phyloP scores from a whole-genome alignment of 2,113 vertebrate species.

The Etheostoma cragini region DNA sequence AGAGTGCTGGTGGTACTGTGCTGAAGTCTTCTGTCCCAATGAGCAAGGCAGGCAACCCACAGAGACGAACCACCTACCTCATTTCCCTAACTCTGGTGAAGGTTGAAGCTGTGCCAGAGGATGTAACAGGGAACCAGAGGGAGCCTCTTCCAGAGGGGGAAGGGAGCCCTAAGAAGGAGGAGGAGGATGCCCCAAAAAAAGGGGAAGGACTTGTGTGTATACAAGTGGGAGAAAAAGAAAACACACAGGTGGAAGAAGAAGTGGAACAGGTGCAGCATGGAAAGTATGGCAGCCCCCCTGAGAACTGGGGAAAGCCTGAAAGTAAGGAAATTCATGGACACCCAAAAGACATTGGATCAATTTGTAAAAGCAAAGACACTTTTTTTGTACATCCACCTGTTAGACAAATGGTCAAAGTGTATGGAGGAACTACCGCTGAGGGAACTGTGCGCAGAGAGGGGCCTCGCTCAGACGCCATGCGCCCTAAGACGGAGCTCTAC shows the following conservation, averaged over 20 bases:
- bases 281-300: slow-evolving; percentile 62
- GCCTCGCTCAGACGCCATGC: slow-evolving; percentile 67
- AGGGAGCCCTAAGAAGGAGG: slow-evolving; percentile 65
- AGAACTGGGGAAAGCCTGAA: slow-evolving; percentile 55
- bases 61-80: slow-evolving; percentile 93
- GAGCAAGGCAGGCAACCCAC: slow-evolving; percentile 86
- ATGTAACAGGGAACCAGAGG: slow-evolving; percentile 67
- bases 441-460: slow-evolving; percentile 72
- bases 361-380: slow-evolving; percentile 64
- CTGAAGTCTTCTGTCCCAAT: slow-evolving; percentile 81
- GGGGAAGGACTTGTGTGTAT: slow-evolving; percentile 49
- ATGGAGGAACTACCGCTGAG: slow-evolving; percentile 69
- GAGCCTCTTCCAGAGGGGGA: slow-evolving; percentile 70
- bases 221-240: slow-evolving; percentile 42
- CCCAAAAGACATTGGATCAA: slow-evolving; percentile 48
- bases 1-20: slow-evolving; percentile 67
- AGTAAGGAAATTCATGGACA: slow-evolving; percentile 54
- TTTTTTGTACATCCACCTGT: slow-evolving; percentile 59
- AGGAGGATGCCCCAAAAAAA: slow-evolving; percentile 47
- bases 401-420: slow-evolving; percentile 75
- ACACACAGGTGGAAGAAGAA: slow-evolving; percentile 56
- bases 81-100: slow-evolving; percentile 95
- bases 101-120: slow-evolving; percentile 86
- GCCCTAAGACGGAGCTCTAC: slow-evolving; percentile 79
- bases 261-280: slow-evolving; percentile 63